Conservation (phyloP, 2,797 vertebrate species). For the Microctenopoma steveboyesi region DNA sequence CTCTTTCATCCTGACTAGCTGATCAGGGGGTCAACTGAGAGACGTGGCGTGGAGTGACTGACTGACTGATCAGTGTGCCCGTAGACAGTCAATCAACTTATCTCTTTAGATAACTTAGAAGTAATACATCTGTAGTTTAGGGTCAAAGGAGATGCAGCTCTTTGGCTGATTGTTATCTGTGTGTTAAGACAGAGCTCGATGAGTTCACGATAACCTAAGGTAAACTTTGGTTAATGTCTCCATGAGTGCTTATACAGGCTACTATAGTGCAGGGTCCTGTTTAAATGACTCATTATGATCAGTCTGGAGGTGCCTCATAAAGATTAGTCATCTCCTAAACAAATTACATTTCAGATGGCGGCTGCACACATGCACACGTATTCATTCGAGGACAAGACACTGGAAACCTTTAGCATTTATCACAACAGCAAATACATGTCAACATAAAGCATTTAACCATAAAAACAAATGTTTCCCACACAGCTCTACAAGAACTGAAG, state of each 20-base stretch:
- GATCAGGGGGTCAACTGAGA: conserved; percentile 68
- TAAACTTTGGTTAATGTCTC: conserved; percentile 42
- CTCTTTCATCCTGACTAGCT: conserved; percentile 70
- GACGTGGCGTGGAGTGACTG: background rate
- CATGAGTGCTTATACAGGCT: background rate
- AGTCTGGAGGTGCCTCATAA: conserved; percentile 26
- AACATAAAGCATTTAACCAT: conserved; percentile 26
- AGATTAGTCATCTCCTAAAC: conserved; percentile 25
- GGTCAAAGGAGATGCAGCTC: conserved; percentile 55
- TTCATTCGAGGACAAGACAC: conserved; percentile 27
- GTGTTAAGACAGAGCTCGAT: conserved; percentile 17
- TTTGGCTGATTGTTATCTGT: conserved; percentile 31
- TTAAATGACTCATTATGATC: conserved; percentile 23
- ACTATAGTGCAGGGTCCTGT: conserved; percentile 15
- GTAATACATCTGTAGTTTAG: conserved; percentile 13
- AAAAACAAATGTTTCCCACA: conserved; percentile 51
- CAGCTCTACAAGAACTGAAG: conserved; percentile 23
- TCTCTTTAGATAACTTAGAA: conserved; percentile 31
- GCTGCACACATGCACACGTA: conserved; percentile 26
- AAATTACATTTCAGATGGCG: conserved; percentile 13
- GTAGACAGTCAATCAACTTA: conserved; percentile 5
- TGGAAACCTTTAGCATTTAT: conserved; percentile 27
- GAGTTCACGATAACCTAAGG: conserved; percentile 60
- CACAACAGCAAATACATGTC: conserved; percentile 14
- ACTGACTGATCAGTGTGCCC: background rate